Evolutionary conservation across 2,888 invertebrate species (phyloP).

Genomic region (Latrodectus hesperus): DNA sequence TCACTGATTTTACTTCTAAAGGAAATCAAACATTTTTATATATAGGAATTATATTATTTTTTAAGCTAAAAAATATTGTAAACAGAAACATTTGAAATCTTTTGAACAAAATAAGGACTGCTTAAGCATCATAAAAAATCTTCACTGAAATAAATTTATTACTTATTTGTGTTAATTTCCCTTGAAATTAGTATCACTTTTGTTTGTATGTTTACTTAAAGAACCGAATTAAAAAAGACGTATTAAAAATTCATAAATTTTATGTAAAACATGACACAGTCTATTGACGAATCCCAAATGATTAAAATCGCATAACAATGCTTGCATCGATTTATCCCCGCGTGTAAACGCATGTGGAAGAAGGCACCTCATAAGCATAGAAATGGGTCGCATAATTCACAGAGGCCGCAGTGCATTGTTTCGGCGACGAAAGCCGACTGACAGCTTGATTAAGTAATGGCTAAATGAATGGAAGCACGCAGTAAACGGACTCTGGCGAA

Average conservation of each 20-base stretch:
- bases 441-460: conserved; percentile 65
- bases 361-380: conserved; percentile 55
- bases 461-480: conserved; percentile 32
- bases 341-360: conserved; percentile 19
- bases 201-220: neutral
- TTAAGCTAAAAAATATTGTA: too few species aligned
- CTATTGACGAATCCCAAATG: neutral
- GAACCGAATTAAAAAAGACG: neutral
- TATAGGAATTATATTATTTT: too few species aligned
- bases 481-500: too few species aligned
- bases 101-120: too few species aligned
- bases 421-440: conserved; percentile 32
- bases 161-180: too few species aligned
- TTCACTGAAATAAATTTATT: too few species aligned
- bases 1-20: too few species aligned
- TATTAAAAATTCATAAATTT: neutral
- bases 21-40: too few species aligned
- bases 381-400: conserved; percentile 56
- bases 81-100: too few species aligned
- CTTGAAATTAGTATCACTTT: neutral
- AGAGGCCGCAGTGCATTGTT: conserved; percentile 34
- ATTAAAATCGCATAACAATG: neutral
- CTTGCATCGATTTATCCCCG: conserved; percentile 10
- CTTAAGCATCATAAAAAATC: too few species aligned
- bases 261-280: neutral